phyloP scores from a whole-genome alignment of 2,888 invertebrate genomes.

The Andricus quercusramuli region DNA sequence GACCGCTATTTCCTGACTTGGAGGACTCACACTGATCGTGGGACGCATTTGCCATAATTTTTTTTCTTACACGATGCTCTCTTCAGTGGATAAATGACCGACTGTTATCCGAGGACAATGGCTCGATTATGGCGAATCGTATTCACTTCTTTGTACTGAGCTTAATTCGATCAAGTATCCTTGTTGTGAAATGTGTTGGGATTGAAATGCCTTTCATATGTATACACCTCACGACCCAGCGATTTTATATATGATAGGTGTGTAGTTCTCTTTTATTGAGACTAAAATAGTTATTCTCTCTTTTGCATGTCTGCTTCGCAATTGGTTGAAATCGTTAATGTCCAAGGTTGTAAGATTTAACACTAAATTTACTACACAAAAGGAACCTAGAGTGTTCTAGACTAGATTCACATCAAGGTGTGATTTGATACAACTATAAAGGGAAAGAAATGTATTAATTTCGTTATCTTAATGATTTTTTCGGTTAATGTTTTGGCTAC shows the following conservation, averaged over 20 bases:
- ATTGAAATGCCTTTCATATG: constrained; percentile 23
- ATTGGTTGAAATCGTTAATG: constrained; percentile 8
- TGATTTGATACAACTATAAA: no score
- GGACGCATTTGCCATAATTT: constrained; percentile 12
- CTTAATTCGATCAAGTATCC: constrained; percentile 26
- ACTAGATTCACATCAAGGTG: no score
- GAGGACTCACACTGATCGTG: not conserved
- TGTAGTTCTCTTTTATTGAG: constrained; percentile 12
- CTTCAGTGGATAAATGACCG: constrained; percentile 30
- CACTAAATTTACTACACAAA: no score
- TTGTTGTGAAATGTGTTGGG: constrained; percentile 21
- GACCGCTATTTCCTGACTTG: constrained; percentile 14
- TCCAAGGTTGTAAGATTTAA: no score
- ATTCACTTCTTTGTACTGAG: constrained; percentile 23
- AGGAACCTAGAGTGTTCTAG: no score
- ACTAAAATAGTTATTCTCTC: constrained; percentile 2
- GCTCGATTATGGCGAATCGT: constrained; percentile 38
- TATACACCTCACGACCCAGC: constrained; percentile 18
- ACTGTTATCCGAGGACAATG: constrained; percentile 25
- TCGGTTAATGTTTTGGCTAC: no score
- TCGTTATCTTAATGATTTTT: no score
- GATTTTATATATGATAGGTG: constrained; percentile 19
- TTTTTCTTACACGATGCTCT: constrained; percentile 22
- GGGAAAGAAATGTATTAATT: no score
- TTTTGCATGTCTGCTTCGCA: constrained; percentile 18